Evolutionary conservation across 2,113 vertebrate genomes (phyloP).

Genomic region (Halcyon malimbica): DNA sequence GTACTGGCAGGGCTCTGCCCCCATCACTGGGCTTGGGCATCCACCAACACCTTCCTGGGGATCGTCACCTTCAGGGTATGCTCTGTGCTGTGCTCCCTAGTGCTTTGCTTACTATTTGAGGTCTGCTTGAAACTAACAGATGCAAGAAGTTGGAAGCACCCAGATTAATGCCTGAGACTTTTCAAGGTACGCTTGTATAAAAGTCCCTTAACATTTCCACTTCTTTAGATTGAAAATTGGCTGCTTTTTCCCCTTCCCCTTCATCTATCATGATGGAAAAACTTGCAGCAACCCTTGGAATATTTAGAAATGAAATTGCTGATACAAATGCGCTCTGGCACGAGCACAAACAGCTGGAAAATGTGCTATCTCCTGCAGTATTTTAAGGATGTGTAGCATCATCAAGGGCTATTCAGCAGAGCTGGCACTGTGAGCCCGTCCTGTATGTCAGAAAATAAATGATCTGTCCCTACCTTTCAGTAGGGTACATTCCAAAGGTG

Average conservation of each 20-base stretch:
- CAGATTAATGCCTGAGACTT: neutral
- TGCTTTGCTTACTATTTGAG: neutral
- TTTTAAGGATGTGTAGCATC: neutral
- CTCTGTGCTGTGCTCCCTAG: neutral
- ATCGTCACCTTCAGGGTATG: rapidly evolving
- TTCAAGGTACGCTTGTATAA: neutral
- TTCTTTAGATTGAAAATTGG: neutral
- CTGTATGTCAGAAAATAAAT: neutral
- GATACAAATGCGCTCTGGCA: conserved; percentile 11
- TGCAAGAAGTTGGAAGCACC: neutral
- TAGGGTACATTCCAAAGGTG: neutral
- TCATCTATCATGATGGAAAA: neutral
- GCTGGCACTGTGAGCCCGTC: neutral
- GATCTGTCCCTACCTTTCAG: neutral
- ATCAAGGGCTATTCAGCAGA: conserved; percentile 23
- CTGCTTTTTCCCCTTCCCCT: neutral
- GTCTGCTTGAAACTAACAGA: neutral
- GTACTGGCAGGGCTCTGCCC: neutral
- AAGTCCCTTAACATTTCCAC: neutral
- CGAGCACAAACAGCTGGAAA: conserved; percentile 61
- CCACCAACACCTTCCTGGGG: rapidly evolving
- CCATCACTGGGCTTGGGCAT: neutral
- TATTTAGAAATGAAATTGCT: conserved; percentile 18
- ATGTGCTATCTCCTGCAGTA: conserved; percentile 12
- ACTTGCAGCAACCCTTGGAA: neutral